Evolutionary conservation across 2,113 vertebrate genomes (phyloP).

Genomic region (Coreoperca whiteheadi): DNA sequence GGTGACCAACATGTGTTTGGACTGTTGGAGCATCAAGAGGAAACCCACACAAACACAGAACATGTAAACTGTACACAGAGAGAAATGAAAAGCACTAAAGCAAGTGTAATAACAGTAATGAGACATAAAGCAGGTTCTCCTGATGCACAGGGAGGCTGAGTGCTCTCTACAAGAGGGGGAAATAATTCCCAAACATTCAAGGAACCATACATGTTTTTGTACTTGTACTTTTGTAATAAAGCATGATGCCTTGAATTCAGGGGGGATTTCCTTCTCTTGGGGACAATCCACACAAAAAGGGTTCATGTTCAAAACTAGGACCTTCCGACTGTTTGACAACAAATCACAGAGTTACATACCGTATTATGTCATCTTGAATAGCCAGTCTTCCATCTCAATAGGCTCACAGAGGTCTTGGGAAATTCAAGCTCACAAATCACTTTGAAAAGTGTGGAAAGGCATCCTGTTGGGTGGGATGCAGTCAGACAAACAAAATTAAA

Average conservation of each 20-base stretch:
- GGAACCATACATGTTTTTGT: neutral
- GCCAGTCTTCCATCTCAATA: conserved; percentile 4
- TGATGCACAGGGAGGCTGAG: neutral
- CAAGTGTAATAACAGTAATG: no score
- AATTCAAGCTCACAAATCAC: conserved; percentile 22
- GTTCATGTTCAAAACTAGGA: neutral
- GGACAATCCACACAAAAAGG: neutral
- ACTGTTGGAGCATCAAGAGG: neutral
- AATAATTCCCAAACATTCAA: neutral
- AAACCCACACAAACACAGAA: neutral
- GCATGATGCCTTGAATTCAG: neutral
- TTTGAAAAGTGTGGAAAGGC: conserved; percentile 20
- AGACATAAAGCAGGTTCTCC: no score
- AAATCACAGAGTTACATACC: neutral
- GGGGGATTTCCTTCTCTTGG: neutral
- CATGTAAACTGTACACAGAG: no score
- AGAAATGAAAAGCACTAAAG: no score
- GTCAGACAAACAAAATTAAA: conserved; percentile 32
- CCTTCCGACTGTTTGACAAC: neutral
- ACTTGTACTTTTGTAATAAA: neutral
- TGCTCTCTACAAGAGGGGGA: neutral
- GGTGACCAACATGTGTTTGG: neutral
- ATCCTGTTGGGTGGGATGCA: neutral
- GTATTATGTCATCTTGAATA: neutral
- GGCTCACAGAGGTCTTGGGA: neutral